phyloP scores from a whole-genome alignment of 2,797 vertebrate species.

The Malacoctenus gilli region DNA sequence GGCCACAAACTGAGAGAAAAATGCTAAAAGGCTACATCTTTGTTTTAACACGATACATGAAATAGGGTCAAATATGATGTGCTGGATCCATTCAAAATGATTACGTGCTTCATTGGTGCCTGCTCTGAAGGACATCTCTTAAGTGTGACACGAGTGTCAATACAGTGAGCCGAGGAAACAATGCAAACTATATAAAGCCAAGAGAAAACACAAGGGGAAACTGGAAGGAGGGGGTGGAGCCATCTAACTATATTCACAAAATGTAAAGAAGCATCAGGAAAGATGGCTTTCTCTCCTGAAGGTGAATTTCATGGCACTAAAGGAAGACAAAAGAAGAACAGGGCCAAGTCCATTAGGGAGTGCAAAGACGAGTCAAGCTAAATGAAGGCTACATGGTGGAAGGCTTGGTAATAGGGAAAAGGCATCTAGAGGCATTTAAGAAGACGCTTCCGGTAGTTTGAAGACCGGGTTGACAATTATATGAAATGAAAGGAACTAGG shows the following conservation, averaged over 20 bases:
- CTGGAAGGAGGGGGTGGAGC: conserved; percentile 69
- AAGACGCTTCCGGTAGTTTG: conserved; percentile 72
- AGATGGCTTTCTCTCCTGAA: conserved; percentile 80
- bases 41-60: conserved; percentile 76
- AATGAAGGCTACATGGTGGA: conserved; percentile 77
- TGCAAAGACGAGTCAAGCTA: conserved; percentile 75
- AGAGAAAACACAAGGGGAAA: conserved; percentile 66
- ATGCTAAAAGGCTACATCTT: conserved; percentile 66
- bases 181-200: conserved; percentile 80
- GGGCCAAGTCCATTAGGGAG: conserved; percentile 84
- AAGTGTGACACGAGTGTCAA: conserved; percentile 75
- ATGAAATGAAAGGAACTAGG: conserved; percentile 71
- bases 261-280: conserved; percentile 79
- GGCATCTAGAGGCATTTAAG: conserved; percentile 74
- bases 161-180: conserved; percentile 77
- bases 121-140: conserved; percentile 70
- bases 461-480: conserved; percentile 69
- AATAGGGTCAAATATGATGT: conserved; percentile 81
- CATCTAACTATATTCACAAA: conserved; percentile 81
- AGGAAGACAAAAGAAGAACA: conserved; percentile 85
- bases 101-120: conserved; percentile 71
- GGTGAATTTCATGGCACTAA: conserved; percentile 85
- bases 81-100: conserved; percentile 75
- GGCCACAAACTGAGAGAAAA: conserved; percentile 42
- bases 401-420: conserved; percentile 66